phyloP scores from a whole-genome alignment of 2,888 invertebrate genomes.

The Cerastoderma edule region DNA sequence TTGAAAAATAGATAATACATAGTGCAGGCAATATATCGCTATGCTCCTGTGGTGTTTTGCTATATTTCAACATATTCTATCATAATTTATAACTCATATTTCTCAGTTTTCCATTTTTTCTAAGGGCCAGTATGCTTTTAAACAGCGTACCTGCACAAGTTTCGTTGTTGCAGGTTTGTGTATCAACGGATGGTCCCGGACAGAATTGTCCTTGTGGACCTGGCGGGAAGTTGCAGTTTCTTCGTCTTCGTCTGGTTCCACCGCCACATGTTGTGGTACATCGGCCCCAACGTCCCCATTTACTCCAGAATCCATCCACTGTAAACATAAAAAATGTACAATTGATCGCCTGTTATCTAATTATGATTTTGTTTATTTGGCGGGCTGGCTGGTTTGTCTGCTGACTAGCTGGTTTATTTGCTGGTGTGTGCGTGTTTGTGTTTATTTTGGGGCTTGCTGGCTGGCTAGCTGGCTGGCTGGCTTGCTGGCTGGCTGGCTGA shows the following conservation, averaged over 20 bases:
- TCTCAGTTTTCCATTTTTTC: neutral
- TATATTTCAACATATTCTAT: neutral
- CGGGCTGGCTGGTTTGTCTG: too few species aligned
- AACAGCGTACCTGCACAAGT: slow-evolving; percentile 30
- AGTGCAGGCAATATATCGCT: too few species aligned
- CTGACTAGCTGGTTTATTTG: too few species aligned
- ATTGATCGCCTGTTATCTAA: neutral
- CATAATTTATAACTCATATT: neutral
- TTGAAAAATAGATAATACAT: too few species aligned
- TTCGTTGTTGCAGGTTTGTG: slow-evolving; percentile 21
- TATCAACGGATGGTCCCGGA: slow-evolving; percentile 19
- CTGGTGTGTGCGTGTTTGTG: neutral
- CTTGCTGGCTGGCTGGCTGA: neutral
- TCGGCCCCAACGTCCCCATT: slow-evolving; percentile 36
- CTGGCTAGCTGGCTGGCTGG: neutral
- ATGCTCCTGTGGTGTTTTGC: neutral
- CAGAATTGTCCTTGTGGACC: slow-evolving; percentile 31
- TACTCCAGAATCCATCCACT: slow-evolving; percentile 48
- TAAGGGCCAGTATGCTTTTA: neutral
- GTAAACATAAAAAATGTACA: neutral
- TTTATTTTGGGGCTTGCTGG: neutral
- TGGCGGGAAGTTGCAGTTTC: slow-evolving; percentile 40
- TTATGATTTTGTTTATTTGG: neutral
- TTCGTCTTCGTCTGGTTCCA: slow-evolving; percentile 26
- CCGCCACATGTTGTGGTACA: slow-evolving; percentile 35